Conservation (phyloP, 2,888 invertebrate species). For the Parnassius orleans region DNA sequence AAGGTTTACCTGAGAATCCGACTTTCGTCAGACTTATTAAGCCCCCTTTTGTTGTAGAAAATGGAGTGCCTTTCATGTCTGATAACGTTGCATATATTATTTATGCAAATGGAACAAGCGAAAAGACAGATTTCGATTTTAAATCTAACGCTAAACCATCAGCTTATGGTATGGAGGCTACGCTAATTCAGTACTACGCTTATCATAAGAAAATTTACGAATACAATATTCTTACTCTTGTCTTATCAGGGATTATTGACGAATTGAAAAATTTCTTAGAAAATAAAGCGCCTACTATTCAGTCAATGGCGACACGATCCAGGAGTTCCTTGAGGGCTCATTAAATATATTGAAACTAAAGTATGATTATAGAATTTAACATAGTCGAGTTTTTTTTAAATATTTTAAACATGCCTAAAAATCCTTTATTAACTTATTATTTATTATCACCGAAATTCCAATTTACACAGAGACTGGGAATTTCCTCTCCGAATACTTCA, state of each 20-base stretch:
- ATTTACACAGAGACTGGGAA: too few relatives aligned
- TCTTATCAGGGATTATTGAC: conserved; percentile 26
- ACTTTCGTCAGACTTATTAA: conserved; percentile 43
- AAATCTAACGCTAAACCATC: conserved; percentile 41
- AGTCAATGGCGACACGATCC: too few relatives aligned
- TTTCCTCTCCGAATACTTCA: too few relatives aligned
- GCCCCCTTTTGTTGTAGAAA: conserved; percentile 47
- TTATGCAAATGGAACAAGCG: conserved; percentile 49
- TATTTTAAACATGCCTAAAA: too few relatives aligned
- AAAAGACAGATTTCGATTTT: conserved; percentile 34
- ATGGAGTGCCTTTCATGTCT: conserved; percentile 43
- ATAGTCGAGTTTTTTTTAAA: too few relatives aligned
- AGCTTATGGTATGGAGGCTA: conserved; percentile 51
- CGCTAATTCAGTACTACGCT: conserved; percentile 52
- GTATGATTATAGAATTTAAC: too few relatives aligned
- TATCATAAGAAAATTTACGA: conserved; percentile 61
- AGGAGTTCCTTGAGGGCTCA: too few relatives aligned
- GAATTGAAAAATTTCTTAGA: conserved; percentile 5
- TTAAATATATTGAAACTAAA: too few relatives aligned
- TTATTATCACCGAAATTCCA: too few relatives aligned
- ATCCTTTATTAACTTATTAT: too few relatives aligned
- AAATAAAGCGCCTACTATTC: background rate
- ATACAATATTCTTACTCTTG: conserved; percentile 46
- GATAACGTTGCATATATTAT: conserved; percentile 44
- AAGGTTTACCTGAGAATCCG: conserved; percentile 49